Conservation (phyloP, 2,797 vertebrate species). For the Pangasius sanitwongsei region DNA sequence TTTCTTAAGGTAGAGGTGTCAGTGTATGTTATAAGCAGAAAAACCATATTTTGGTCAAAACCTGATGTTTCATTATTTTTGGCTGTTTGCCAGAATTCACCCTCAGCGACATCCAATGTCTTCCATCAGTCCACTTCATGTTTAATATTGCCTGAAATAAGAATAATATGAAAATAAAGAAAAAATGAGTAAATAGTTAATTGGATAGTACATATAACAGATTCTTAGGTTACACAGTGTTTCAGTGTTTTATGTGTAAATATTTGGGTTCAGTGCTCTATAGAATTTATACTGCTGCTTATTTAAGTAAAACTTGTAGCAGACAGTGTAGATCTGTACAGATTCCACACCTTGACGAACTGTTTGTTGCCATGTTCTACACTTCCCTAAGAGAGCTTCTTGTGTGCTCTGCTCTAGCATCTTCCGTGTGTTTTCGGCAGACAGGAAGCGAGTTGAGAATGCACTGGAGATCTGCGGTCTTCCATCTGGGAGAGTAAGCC, state of each 20-base stretch:
- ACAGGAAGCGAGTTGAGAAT: constrained; percentile 94
- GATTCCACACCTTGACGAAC: background rate
- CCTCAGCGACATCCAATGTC: background rate
- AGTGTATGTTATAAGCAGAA: too few relatives aligned
- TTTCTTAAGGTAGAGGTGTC: background rate
- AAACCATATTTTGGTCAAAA: background rate
- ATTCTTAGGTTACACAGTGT: background rate
- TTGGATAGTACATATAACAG: background rate
- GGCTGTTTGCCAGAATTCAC: background rate
- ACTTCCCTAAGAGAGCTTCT: constrained; percentile 20
- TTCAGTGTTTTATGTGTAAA: background rate
- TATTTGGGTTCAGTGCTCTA: background rate
- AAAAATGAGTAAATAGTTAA: background rate
- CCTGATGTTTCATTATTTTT: background rate
- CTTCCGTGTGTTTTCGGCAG: constrained; percentile 91
- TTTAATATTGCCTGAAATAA: background rate
- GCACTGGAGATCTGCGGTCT: constrained; percentile 93
- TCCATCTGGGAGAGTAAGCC: constrained; percentile 91
- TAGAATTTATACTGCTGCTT: background rate
- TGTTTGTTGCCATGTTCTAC: background rate
- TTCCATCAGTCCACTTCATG: background rate
- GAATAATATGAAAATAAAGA: background rate
- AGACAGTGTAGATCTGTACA: background rate
- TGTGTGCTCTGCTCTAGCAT: constrained; percentile 77
- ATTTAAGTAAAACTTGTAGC: background rate